Percentiles rank a stretch among this genome's conserved stretches.
phyloP scores from a whole-genome alignment of 1,140 invertebrate genomes.

The Cheumatopsyche charites region DNA sequence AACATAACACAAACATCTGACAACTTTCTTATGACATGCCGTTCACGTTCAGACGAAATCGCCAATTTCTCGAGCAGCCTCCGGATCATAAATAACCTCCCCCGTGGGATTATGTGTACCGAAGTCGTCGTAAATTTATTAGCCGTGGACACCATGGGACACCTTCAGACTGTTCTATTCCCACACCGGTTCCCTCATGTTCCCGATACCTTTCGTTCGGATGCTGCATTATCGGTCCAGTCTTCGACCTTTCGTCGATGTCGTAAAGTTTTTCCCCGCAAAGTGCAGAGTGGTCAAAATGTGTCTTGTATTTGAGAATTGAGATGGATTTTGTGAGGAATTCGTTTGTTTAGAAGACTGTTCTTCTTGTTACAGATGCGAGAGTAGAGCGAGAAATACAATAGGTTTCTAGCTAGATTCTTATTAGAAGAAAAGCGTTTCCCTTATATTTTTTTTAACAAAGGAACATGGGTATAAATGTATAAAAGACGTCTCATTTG shows the following conservation, averaged over 20 bases:
- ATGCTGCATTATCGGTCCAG: neutral
- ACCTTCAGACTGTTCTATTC: neutral
- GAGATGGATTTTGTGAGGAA: no score
- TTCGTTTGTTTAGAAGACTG: no score
- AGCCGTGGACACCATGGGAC: slow-evolving; percentile 25
- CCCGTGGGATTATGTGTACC: neutral
- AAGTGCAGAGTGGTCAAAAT: no score
- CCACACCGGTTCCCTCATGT: neutral
- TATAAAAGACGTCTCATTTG: no score
- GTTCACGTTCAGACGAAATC: slow-evolving; percentile 23
- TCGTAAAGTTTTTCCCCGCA: slow-evolving; percentile 6
- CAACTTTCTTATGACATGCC: slow-evolving; percentile 9
- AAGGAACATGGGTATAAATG: no score
- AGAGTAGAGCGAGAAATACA: no score
- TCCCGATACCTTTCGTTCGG: neutral
- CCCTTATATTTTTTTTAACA: no score
- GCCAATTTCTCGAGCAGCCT: slow-evolving; percentile 24
- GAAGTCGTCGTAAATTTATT: slow-evolving; percentile 47
- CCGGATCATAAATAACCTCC: slow-evolving; percentile 27
- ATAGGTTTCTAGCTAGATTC: no score
- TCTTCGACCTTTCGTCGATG: slow-evolving; percentile 1
- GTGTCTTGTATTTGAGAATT: no score
- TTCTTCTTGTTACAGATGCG: no score
- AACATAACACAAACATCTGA: no score
- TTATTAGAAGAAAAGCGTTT: no score